Percentiles rank a stretch among this genome's conserved stretches.
These are phyloP conservation scores for Ormyrus pomaceus DNA, from an alignment of 2,888 invertebrate genomes.

Conservation along the genomic window DNA sequence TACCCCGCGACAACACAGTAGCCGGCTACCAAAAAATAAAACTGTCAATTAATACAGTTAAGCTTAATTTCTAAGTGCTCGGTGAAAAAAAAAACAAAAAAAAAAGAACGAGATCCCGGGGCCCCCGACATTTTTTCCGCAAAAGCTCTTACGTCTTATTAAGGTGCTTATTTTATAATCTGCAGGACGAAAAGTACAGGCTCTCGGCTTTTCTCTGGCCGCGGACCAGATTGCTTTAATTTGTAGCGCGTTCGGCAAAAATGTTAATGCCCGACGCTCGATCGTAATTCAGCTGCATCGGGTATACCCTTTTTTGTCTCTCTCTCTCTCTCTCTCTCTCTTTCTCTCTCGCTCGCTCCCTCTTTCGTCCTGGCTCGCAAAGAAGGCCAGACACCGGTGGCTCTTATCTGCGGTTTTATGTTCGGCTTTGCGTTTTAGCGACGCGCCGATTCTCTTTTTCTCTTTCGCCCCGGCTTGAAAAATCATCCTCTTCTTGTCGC, in stretches of 20 bases:
- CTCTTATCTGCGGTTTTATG: slow-evolving; percentile 72
- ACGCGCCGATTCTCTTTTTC: slow-evolving; percentile 51
- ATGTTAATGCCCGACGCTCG: slow-evolving; percentile 71
- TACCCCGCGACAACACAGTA: too few relatives aligned
- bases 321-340: slow-evolving; percentile 39
- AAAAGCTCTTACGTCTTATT: slow-evolving; percentile 53
- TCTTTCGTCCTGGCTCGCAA: slow-evolving; percentile 54
- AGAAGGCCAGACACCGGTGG: slow-evolving; percentile 61
- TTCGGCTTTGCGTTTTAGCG: slow-evolving; percentile 70
- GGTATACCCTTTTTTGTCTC: slow-evolving; percentile 56
- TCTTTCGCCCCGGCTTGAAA: slow-evolving; percentile 39
- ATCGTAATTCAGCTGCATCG: slow-evolving; percentile 69
- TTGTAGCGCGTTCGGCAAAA: slow-evolving; percentile 71
- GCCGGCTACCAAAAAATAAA: too few relatives aligned
- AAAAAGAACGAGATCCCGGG: too few relatives aligned
- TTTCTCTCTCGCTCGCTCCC: slow-evolving; percentile 50
- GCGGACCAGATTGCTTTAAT: slow-evolving; percentile 72
- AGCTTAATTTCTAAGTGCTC: too few relatives aligned
- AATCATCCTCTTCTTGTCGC: slow-evolving; percentile 54
- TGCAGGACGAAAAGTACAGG: not conserved
- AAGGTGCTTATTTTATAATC: slow-evolving; percentile 55
- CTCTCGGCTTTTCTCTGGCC: slow-evolving; percentile 42
- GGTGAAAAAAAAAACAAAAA: too few relatives aligned
- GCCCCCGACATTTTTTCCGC: not conserved
- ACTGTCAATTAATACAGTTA: too few relatives aligned